Conservation (phyloP, 2,888 invertebrate species). For the Ormyrus labotus region DNA sequence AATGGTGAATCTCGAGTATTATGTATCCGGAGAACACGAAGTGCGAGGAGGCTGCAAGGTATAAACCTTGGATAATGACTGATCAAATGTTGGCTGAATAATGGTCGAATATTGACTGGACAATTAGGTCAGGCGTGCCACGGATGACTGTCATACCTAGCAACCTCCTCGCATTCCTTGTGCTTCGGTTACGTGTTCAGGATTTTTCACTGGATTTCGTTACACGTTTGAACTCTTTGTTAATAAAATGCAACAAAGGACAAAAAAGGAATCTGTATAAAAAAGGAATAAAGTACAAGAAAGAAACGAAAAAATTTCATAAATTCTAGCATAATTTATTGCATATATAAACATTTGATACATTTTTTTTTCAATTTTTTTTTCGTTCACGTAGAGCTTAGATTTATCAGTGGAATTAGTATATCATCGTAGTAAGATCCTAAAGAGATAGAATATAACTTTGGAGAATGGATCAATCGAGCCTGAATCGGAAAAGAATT, state of each 20-base stretch:
- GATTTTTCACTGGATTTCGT: no score
- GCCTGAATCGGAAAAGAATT: conserved; percentile 17
- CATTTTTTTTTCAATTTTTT: conserved; percentile 65
- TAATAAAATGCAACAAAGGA: background rate
- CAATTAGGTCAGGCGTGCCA: no score
- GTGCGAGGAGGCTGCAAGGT: no score
- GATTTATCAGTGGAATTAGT: conserved; percentile 67
- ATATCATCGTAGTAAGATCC: conserved; percentile 64
- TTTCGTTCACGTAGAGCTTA: conserved; percentile 65
- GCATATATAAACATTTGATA: conserved; percentile 74
- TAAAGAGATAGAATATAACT: conserved; percentile 67
- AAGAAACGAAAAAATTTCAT: conserved; percentile 39
- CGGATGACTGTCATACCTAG: no score
- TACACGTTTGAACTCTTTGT: no score
- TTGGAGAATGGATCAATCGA: conserved; percentile 57
- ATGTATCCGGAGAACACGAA: no score
- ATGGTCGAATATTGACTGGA: no score
- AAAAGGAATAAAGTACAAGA: background rate
- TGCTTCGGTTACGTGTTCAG: no score
- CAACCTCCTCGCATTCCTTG: no score
- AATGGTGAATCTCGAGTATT: no score
- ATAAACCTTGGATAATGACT: no score
- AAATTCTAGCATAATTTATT: conserved; percentile 72
- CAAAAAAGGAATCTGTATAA: background rate
- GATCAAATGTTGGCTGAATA: no score